Conservation (phyloP, 2,888 invertebrate genomes). For the Prenolepis imparis region DNA sequence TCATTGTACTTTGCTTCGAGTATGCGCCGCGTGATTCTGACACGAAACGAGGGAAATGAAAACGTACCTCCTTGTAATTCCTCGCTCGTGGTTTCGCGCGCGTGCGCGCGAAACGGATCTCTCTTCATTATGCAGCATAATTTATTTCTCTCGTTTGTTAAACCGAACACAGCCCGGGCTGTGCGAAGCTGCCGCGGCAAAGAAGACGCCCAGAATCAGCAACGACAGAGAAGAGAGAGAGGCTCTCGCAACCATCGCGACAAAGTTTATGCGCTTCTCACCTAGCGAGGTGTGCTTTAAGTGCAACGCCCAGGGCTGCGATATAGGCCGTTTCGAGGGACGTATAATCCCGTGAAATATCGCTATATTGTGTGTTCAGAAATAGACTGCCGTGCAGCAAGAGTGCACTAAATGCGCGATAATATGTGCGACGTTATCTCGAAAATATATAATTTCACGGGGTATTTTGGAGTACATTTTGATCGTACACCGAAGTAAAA, state of each 20-base stretch:
- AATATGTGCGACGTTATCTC: background rate
- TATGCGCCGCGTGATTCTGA: background rate
- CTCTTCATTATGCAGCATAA: constrained; percentile 55
- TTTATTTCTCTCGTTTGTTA: constrained; percentile 56
- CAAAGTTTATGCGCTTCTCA: constrained; percentile 23
- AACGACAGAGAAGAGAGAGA: background rate
- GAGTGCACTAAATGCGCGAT: background rate
- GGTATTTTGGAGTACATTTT: background rate
- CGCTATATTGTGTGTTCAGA: background rate
- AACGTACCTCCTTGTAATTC: constrained; percentile 10
- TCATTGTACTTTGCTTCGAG: background rate
- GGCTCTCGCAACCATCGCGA: constrained; percentile 5
- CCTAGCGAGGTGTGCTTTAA: background rate
- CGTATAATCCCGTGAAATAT: constrained; percentile 28
- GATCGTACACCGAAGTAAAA: background rate
- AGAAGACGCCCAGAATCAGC: constrained; percentile 6
- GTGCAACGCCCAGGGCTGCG: constrained; percentile 2
- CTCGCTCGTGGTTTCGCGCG: background rate
- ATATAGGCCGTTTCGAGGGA: constrained; percentile 8
- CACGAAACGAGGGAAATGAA: constrained; percentile 21
- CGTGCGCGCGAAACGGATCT: constrained; percentile 17
- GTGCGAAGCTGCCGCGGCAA: background rate
- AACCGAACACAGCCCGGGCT: constrained; percentile 15
- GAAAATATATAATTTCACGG: background rate
- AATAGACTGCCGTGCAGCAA: background rate